Percentiles rank a stretch among this genome's conserved stretches.
These are phyloP conservation scores for Oryzias curvinotus DNA, from an alignment of 2,113 vertebrate species.

Conservation along the genomic window DNA sequence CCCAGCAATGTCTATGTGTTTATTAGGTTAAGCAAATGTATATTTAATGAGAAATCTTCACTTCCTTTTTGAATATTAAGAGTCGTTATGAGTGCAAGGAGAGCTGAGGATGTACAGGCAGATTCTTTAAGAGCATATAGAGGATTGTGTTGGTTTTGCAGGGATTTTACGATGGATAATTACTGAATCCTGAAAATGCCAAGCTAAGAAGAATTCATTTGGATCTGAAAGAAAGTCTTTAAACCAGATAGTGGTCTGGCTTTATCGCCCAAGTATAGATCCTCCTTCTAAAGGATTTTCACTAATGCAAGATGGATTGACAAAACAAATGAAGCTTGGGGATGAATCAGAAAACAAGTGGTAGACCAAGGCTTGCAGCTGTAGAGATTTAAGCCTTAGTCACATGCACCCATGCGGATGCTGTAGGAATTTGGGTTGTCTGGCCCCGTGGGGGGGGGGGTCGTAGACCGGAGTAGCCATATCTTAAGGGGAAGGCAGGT, in stretches of 20 bases:
- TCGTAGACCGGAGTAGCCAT: too few relatives aligned
- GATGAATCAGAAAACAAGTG: slow-evolving; percentile 28
- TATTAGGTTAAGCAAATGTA: slow-evolving; percentile 49
- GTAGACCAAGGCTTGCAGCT: slow-evolving; percentile 30
- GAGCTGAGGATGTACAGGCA: slow-evolving; percentile 17
- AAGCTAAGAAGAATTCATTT: slow-evolving; percentile 4
- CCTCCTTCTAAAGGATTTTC: slow-evolving; percentile 26
- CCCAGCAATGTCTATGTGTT: slow-evolving; percentile 27
- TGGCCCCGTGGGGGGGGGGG: too few relatives aligned
- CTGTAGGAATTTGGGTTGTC: too few relatives aligned
- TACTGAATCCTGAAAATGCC: not conserved
- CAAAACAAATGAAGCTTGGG: slow-evolving; percentile 29
- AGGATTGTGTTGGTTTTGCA: not conserved
- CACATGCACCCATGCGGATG: too few relatives aligned
- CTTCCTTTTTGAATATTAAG: slow-evolving; percentile 20
- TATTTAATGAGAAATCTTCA: slow-evolving; percentile 37
- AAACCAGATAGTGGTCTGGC: slow-evolving; percentile 10
- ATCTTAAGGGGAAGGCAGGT: too few relatives aligned
- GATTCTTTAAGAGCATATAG: slow-evolving; percentile 5
- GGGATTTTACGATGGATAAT: slow-evolving; percentile 4
- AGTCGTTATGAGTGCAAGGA: slow-evolving; percentile 26
- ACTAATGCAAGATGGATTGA: slow-evolving; percentile 36
- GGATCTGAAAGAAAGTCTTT: slow-evolving; percentile 8
- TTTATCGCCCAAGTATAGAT: slow-evolving; percentile 27
- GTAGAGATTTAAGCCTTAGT: slow-evolving; percentile 36